Evolutionary conservation across 2,888 invertebrate species (phyloP), one percentile per base, ranked within the genome.

Genomic region (Polylopha cassiicola): DNA sequence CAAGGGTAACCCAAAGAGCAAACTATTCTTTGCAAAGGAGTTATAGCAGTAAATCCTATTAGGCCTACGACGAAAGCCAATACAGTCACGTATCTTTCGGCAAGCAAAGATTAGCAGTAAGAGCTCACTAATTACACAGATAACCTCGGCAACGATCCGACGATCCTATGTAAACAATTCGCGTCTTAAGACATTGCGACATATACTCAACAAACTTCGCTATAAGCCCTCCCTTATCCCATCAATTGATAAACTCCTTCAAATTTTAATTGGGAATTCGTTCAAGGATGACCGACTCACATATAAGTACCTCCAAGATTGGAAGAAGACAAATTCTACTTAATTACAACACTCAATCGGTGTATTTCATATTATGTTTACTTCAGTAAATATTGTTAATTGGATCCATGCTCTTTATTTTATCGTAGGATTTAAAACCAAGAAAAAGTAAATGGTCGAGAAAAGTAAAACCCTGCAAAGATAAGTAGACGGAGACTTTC

Each of bases 71-170:
- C 32, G 34, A 45, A 53, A 50, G 58, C 57, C 59, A 65, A 69
- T 66, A 69, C 70, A 69, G 63, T 65, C 61, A 59, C 65, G 64
- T 65, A 67, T 76, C 67, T 67, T 64, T 69, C 53, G 66, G 48
- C 58, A 61, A 64, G 64, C 64, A 68, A 55, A 73, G 74, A 78
- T 80, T 79, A 77, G 68, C 61, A 69, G 53, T 72, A 71, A 74
- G 73, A 74, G 73, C 71, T 66, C 66, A 63, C 74, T 82, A 78
- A 82, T 79, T 79, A 73, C 62, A 65, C 63, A 69, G 68, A 71
- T 74, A 79, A 73, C 73, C 73, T 70, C 62, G 64, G 70, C 66
- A 72, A 68, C 69, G 68, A 67, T 67, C 65, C 59, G 49, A 53
- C 58, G 68, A 73, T 82, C 80, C 81, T 82, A 68, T 68, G 62